A percentile compares a stretch with the other conserved stretches of the same genome.
Evolutionary conservation across 53 echinoderm and acorn worm genomes (phyloP).

Genomic region (Paracentrotus lividus): DNA sequence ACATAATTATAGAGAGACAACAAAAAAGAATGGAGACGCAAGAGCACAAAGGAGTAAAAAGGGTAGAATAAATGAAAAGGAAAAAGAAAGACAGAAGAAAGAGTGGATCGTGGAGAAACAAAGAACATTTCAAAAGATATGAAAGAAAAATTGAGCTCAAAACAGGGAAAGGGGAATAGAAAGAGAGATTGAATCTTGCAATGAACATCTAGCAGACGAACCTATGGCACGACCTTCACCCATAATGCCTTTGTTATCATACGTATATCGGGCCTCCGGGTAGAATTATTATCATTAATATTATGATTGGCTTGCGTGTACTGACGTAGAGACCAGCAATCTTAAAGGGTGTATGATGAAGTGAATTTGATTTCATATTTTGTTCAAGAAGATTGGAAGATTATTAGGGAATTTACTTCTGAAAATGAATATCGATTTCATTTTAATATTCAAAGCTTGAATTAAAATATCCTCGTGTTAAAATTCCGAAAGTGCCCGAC

Average conservation of each 20-base stretch:
- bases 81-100: too few relatives aligned
- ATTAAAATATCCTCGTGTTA: too few relatives aligned
- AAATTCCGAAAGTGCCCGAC: too few relatives aligned
- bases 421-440: too few relatives aligned
- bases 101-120: too few relatives aligned
- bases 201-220: slow-evolving; percentile 5
- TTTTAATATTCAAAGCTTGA: too few relatives aligned
- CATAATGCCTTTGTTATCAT: slow-evolving; percentile 65
- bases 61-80: too few relatives aligned
- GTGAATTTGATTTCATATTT: neutral
- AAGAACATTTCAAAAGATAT: neutral
- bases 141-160: neutral
- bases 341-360: neutral
- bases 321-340: slow-evolving; percentile 29
- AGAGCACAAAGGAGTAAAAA: too few relatives aligned
- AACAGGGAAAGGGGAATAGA: neutral
- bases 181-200: neutral
- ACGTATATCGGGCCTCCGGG: slow-evolving; percentile 66
- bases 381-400: too few relatives aligned
- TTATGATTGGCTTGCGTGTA: slow-evolving; percentile 69
- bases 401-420: too few relatives aligned
- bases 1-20: too few relatives aligned
- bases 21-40: too few relatives aligned
- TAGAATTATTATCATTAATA: slow-evolving; percentile 71
- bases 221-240: slow-evolving; percentile 59